Evolutionary conservation across 2,888 invertebrate species (phyloP).

Genomic region (Eupithecia tripunctaria): DNA sequence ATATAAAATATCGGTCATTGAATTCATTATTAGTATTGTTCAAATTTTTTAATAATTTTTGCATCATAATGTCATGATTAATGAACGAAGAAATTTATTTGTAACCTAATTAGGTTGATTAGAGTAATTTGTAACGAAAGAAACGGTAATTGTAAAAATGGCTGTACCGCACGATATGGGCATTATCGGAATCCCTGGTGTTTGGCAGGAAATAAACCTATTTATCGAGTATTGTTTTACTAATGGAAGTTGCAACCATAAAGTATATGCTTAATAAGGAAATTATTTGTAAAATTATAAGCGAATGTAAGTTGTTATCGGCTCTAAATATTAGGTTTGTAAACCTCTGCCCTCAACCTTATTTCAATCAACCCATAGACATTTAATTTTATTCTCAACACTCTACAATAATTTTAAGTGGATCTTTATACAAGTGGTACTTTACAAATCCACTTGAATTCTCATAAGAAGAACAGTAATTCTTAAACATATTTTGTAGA

Average conservation of each 20-base stretch:
- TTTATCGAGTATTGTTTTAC: slow-evolving; percentile 41
- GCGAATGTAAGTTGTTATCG: neutral
- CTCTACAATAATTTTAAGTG: neutral
- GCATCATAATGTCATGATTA: slow-evolving; percentile 31
- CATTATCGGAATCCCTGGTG: slow-evolving; percentile 48
- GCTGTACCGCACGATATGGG: slow-evolving; percentile 46
- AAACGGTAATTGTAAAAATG: slow-evolving; percentile 38
- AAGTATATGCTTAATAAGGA: neutral
- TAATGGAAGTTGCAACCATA: neutral
- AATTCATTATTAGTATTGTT: slow-evolving; percentile 49
- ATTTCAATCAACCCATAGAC: neutral
- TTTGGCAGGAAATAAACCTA: slow-evolving; percentile 54
- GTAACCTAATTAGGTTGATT: neutral
- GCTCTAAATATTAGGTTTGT: neutral
- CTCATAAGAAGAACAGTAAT: neutral
- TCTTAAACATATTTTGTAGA: neutral
- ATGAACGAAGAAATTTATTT: neutral
- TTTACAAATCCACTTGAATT: neutral
- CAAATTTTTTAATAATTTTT: slow-evolving; percentile 37
- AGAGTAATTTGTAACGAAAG: neutral
- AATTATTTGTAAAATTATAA: neutral
- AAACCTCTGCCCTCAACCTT: neutral
- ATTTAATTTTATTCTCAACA: neutral
- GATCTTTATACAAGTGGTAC: neutral
- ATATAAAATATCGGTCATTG: slow-evolving; percentile 46